Base-by-base conservation (phyloP, 2,888 invertebrate species). In the Idaea aversata region DNA sequence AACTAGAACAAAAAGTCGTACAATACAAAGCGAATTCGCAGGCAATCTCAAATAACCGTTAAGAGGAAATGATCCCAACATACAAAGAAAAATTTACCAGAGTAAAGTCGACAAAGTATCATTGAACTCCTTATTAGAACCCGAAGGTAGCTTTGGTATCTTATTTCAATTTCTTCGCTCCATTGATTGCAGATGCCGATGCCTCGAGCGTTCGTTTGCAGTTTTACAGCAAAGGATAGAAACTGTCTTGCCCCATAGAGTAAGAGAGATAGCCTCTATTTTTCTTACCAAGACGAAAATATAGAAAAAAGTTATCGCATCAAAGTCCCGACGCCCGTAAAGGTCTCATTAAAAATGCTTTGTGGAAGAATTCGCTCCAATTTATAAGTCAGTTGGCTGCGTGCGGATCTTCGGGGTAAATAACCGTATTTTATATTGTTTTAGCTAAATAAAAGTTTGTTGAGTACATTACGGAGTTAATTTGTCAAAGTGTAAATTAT, bases 131-230 rank as follows among this genome's bases (percentile, higher is more conserved):
- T 85, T 88, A 86, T 88, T 90, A 88, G 84, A 85, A 87, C 80
- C 81, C 82, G 84, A 79, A 85, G 72, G 81, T 85, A 87, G 85
- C 87, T 88, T 80, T 79, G 82, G 88, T 88, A 90, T 91, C 91
- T 90, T 90, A 91, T 91, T 91, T 89, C 91, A 92, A 92, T 91
- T 92, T 90, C 83, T 88, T 87, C 92, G 91, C 88, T 88, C 88
- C 91, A 93, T 92, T 92, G 91, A 90, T 88, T 92, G 89, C 91
- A 91, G 91, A 91, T 88, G 88, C 89, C 87, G 91, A 91, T 88
- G 88, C 89, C 87, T 84, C 81, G 82, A 84, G 86, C 84, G 83
- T 85, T 83, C 86, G 85, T 88, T 86, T 87, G 86, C 89, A 87
- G 85, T 86, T 77, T 81, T 77, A 76, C 75, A 71, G 79, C 88